Conservation (phyloP, 2,113 vertebrate species). For the Progne subis region DNA sequence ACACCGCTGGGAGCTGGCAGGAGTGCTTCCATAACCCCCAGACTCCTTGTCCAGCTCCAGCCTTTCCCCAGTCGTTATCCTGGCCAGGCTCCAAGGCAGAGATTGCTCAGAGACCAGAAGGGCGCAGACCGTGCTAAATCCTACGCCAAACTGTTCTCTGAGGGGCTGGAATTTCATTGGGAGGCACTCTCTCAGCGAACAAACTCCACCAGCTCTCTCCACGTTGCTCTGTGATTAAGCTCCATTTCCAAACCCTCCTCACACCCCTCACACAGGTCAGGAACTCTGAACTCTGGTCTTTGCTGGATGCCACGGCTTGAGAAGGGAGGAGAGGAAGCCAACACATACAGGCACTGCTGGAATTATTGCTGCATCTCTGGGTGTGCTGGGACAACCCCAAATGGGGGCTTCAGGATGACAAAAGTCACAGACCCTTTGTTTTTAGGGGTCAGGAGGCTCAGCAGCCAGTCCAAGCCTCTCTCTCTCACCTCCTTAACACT, state of each 20-base stretch:
- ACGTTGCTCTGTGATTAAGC: neutral
- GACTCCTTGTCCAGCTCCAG: neutral
- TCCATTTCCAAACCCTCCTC: neutral
- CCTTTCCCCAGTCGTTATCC: no score
- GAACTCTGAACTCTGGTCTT: neutral
- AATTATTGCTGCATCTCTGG: neutral
- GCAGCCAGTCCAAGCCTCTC: neutral
- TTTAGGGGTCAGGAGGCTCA: neutral
- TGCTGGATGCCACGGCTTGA: neutral
- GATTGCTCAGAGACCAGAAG: neutral
- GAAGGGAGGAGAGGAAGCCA: neutral
- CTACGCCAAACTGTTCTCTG: neutral
- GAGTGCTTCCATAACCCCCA: neutral
- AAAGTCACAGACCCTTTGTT: neutral
- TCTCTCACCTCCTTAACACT: neutral
- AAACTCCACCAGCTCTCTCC: neutral
- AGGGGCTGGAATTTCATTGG: neutral
- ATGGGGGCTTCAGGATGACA: neutral
- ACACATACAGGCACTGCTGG: accelerated
- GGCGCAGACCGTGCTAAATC: conserved; percentile 16
- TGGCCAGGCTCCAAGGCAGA: neutral
- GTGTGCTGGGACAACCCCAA: neutral
- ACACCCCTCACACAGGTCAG: neutral
- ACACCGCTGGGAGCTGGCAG: neutral
- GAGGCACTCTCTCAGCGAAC: neutral